Percentiles rank a stretch among this genome's conserved stretches.
Evolutionary conservation across 2,113 vertebrate species (phyloP).

Genomic region (Heterotis niloticus): DNA sequence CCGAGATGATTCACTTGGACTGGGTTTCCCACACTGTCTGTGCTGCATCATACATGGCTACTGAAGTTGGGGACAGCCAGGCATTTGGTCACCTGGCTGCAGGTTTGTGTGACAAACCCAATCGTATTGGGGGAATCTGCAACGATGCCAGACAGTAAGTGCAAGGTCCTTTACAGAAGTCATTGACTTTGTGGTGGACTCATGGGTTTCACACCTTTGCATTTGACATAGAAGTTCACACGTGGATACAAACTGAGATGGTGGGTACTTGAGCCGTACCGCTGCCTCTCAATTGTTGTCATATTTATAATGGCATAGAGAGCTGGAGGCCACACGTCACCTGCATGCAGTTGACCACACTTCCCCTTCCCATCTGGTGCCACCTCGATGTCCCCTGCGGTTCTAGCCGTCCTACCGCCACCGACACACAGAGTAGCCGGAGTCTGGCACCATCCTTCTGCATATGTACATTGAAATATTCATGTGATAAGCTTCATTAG

Average conservation of each 20-base stretch:
- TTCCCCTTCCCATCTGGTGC: background rate
- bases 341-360: background rate
- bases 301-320: background rate
- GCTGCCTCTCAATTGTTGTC: background rate
- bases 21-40: background rate
- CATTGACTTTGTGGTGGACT: too few species aligned
- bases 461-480: slow-evolving; percentile 3
- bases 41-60: background rate
- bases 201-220: background rate
- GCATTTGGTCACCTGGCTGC: background rate
- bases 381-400: background rate
- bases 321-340: too few species aligned
- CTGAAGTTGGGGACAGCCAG: too few species aligned
- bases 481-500: slow-evolving; percentile 25
- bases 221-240: background rate
- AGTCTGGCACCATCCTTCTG: background rate
- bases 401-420: background rate
- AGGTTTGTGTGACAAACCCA: background rate
- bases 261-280: background rate
- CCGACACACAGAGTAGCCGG: background rate
- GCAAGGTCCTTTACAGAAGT: too few species aligned
- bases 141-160: too few species aligned
- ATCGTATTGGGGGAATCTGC: background rate
- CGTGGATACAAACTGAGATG: too few species aligned
- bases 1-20: background rate